Evolutionary conservation across 2,113 vertebrate genomes (phyloP).

Genomic region (Hippocampus comes): DNA sequence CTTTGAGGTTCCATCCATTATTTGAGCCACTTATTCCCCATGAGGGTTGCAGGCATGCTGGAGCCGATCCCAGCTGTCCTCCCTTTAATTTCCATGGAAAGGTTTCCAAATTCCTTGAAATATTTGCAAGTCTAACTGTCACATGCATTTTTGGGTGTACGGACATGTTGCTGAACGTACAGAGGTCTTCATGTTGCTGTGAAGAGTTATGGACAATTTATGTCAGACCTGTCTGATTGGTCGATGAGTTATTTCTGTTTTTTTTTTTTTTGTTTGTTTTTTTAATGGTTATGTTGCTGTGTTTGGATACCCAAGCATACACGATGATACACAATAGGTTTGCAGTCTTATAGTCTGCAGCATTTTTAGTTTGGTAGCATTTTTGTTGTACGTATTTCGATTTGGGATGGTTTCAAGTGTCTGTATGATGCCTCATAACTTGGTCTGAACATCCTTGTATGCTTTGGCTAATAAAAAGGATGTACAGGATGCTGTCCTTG

Average conservation of each 20-base stretch:
- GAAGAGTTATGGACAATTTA: conserved; percentile 25
- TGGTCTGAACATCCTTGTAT: conserved; percentile 62
- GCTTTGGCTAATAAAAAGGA: conserved; percentile 89
- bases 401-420: conserved; percentile 72
- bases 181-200: conserved; percentile 3
- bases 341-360: conserved; percentile 38
- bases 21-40: too few species aligned
- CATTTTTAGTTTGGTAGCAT: conserved; percentile 54
- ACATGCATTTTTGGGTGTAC: neutral
- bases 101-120: neutral
- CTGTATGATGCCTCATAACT: conserved; percentile 44
- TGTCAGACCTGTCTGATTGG: conserved; percentile 32
- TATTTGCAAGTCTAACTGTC: neutral
- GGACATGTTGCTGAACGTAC: neutral
- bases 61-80: too few species aligned
- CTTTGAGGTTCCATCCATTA: too few species aligned
- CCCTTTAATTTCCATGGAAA: neutral
- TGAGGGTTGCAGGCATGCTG: too few species aligned
- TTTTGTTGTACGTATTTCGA: conserved; percentile 53
- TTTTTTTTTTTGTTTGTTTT: conserved; percentile 33
- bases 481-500: conserved; percentile 64
- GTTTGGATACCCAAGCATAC: conserved; percentile 18
- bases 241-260: conserved; percentile 19
- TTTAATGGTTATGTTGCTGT: conserved; percentile 38
- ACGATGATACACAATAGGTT: conserved; percentile 10